phyloP scores from a whole-genome alignment of 2,888 invertebrate genomes.

The Torymus tubicola region DNA sequence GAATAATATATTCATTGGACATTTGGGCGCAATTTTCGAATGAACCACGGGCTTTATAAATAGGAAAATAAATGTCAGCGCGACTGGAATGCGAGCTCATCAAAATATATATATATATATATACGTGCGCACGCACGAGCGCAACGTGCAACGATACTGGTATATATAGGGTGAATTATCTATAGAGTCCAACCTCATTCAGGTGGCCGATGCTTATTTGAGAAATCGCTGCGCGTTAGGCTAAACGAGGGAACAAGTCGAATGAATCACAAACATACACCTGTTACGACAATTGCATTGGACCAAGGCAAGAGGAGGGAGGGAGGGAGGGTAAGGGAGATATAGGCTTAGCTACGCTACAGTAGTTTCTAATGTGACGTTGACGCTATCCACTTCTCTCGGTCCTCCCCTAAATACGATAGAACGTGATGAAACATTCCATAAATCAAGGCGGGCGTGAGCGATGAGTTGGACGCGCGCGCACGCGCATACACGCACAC shows the following conservation, averaged over 20 bases:
- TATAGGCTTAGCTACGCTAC: neutral
- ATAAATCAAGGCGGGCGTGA: conserved; percentile 46
- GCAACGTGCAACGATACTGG: too few species aligned
- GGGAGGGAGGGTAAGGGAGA: too few species aligned
- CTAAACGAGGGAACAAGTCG: conserved; percentile 22
- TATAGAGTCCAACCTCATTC: conserved; percentile 31
- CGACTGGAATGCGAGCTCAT: neutral
- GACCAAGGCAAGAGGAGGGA: too few species aligned
- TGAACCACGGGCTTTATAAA: too few species aligned
- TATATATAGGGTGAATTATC: too few species aligned
- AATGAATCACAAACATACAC: conserved; percentile 49
- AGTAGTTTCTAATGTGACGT: conserved; percentile 36
- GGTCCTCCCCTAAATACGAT: neutral
- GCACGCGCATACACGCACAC: neutral
- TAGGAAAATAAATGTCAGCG: neutral
- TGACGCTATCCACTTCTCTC: conserved; percentile 2
- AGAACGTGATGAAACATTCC: conserved; percentile 38
- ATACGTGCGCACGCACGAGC: neutral
- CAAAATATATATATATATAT: neutral
- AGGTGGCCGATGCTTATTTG: conserved; percentile 27
- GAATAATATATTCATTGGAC: too few species aligned
- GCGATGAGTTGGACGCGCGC: conserved; percentile 41
- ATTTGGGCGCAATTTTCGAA: too few species aligned
- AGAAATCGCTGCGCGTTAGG: conserved; percentile 23
- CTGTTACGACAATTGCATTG: conserved; percentile 41